Evolutionary conservation across 2,888 invertebrate genomes (phyloP).

Genomic region (Hirtodrosophila trivittata): DNA sequence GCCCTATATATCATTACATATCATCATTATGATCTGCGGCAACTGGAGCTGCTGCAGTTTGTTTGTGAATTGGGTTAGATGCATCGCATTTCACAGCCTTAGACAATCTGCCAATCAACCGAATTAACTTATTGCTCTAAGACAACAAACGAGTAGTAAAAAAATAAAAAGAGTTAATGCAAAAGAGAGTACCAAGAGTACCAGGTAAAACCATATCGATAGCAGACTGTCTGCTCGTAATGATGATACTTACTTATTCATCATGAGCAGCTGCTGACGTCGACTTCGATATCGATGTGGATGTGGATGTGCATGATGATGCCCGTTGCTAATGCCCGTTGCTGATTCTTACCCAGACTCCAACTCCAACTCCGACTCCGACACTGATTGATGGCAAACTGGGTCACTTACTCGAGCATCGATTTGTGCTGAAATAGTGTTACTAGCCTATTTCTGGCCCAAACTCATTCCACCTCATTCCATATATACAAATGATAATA

Average conservation of each 20-base stretch:
- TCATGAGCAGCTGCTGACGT: constrained; percentile 21
- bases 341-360: constrained; percentile 25
- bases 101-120: constrained; percentile 59
- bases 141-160: constrained; percentile 3
- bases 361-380: too few species aligned
- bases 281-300: constrained; percentile 15
- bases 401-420: constrained; percentile 53
- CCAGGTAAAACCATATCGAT: constrained; percentile 4
- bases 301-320: constrained; percentile 15
- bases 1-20: constrained; percentile 27
- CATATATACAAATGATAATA: constrained; percentile 14
- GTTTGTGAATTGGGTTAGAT: constrained; percentile 64
- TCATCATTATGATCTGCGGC: not conserved
- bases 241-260: constrained; percentile 16
- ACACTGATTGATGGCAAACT: constrained; percentile 41
- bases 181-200: constrained; percentile 41
- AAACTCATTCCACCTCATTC: constrained; percentile 39
- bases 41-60: not conserved
- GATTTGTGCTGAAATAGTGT: constrained; percentile 50
- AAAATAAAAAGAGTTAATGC: constrained; percentile 47
- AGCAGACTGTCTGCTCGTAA: constrained; percentile 7
- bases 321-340: constrained; percentile 13
- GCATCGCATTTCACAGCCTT: constrained; percentile 66
- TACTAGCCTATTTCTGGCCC: constrained; percentile 38
- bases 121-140: constrained; percentile 60